A percentile compares a stretch with the other conserved stretches of the same genome.
phyloP scores from a whole-genome alignment of 2,113 vertebrate genomes.

The Pavo muticus region DNA sequence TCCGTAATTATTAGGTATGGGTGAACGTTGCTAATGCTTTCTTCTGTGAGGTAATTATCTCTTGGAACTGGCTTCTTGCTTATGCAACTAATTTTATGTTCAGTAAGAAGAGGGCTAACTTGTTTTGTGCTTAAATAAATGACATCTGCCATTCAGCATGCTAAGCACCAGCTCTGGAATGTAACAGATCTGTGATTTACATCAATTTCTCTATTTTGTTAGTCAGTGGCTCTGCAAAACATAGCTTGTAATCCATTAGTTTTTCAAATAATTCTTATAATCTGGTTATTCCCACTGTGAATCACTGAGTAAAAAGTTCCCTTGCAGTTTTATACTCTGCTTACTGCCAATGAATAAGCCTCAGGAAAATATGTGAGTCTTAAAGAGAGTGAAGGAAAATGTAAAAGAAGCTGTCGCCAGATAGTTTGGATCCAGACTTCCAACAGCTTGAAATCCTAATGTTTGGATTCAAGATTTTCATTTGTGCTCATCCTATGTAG shows the following conservation, averaged over 20 bases:
- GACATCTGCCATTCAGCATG: not conserved
- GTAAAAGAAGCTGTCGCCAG: not conserved
- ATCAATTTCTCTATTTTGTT: slow-evolving; percentile 22
- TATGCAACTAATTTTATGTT: slow-evolving; percentile 7
- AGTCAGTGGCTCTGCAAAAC: slow-evolving; percentile 5
- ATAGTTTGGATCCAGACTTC: not conserved
- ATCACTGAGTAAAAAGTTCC: slow-evolving; percentile 43
- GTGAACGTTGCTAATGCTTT: not conserved
- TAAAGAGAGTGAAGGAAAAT: not conserved
- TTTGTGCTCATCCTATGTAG: not conserved
- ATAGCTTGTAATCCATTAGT: slow-evolving; percentile 18
- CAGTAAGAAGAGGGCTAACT: not conserved
- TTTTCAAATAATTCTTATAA: slow-evolving; percentile 44
- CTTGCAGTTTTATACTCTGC: slow-evolving; percentile 1
- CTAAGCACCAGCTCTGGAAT: not conserved
- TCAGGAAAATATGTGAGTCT: not conserved
- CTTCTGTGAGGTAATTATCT: not conserved
- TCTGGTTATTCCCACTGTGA: slow-evolving; percentile 31
- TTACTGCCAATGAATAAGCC: not conserved
- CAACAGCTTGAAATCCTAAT: slow-evolving; percentile 8
- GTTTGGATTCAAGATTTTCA: not conserved
- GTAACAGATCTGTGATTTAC: not conserved
- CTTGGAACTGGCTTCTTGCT: not conserved
- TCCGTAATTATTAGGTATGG: not conserved
- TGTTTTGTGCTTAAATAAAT: slow-evolving; percentile 33